Evolutionary conservation across 2,113 vertebrate genomes (phyloP), one percentile per base, ranked within the genome.

Genomic region (Bujurquina vittata): DNA sequence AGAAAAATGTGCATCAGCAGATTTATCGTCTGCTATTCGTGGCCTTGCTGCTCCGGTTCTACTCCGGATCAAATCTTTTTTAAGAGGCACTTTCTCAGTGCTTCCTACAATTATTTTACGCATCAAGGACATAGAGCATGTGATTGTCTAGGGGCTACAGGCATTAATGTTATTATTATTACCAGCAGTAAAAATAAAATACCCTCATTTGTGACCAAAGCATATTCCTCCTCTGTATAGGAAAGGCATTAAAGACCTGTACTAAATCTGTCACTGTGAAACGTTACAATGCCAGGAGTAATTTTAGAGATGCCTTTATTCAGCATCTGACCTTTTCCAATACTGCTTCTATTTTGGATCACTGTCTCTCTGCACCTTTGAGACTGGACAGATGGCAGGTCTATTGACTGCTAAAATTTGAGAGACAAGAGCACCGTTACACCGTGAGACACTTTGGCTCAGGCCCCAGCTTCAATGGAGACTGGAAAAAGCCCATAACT

Each of bases 371-470:
- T 89, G 85, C 77, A 91, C 91, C 87, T 91, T 81, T 79, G 93
- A 94, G 91, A 83, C 84, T 58, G 84, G 78, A 91, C 94, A 95
- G 93, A 95, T 94, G 94, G 94, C 94, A 81, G 88, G 75, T 90
- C 91, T 91, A 92, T 91, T 80, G 92, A 93, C 90, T 89, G 87
- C 92, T 93, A 93, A 84, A 90, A 93, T 93, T 85, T 91, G 82
- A 91, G 83, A 91, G 92, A 94, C 92, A 91, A 91, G 89, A 92
- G 86, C 84, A 79, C 84, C 69, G 89, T 91, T 89, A 82, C 86
- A 82, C 87, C 84, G 75, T 60, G 22, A 87, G 81, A 89, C 33
- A 26, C 74, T 91, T 87, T 92, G 93, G 91, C 92, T 87, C 72
- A 1, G 43, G 54, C 63, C 84, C 87, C 77, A 76, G 87, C 46